These are phyloP conservation scores for Drosophila varians DNA, from an alignment of 1,140 invertebrate species.

Conservation along the genomic window DNA sequence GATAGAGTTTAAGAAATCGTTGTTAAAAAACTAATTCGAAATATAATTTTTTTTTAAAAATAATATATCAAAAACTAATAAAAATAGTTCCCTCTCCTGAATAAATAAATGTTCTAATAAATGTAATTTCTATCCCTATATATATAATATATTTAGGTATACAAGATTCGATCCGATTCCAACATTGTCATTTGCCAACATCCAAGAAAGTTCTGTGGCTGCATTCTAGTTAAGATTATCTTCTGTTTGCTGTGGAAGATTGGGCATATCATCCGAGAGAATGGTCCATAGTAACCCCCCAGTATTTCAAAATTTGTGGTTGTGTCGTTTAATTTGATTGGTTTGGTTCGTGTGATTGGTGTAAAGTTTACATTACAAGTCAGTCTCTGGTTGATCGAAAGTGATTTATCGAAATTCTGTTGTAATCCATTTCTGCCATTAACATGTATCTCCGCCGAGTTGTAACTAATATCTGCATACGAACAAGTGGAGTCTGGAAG, in stretches of 20 bases:
- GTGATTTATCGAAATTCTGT: neutral
- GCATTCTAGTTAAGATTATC: slow-evolving; percentile 19
- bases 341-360: slow-evolving; percentile 3
- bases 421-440: neutral
- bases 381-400: neutral
- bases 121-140: no score
- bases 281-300: no score
- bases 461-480: neutral
- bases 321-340: slow-evolving; percentile 4
- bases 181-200: neutral
- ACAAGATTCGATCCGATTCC: no score
- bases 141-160: no score
- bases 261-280: neutral
- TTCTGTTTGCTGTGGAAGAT: neutral
- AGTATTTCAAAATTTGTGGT: neutral
- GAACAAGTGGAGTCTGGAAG: neutral
- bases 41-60: no score
- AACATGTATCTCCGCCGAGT: neutral
- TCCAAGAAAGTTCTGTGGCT: slow-evolving; percentile 3
- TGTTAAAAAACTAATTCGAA: no score
- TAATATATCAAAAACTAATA: no score
- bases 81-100: no score
- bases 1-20: no score
- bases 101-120: no score
- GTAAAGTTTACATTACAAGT: neutral